Evolutionary conservation across 92 coral and sea anemone species (phyloP).

Genomic region (Micromussa lordhowensis): DNA sequence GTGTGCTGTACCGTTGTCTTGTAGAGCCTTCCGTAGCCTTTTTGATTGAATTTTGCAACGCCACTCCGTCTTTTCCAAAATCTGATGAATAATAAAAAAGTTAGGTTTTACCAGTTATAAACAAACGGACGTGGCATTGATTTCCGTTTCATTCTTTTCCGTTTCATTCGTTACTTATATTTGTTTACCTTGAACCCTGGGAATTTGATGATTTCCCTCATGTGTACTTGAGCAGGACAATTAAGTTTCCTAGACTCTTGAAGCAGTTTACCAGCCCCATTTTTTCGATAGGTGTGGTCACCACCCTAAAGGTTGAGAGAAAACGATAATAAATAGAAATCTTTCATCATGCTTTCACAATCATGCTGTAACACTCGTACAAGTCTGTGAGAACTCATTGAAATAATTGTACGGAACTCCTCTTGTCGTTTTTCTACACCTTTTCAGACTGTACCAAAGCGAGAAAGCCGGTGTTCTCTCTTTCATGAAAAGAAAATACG

Average conservation of each 20-base stretch:
- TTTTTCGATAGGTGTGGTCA: neutral
- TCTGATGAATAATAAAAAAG: neutral
- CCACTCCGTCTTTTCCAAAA: conserved; percentile 28
- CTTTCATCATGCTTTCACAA: too few species aligned
- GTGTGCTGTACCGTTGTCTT: conserved; percentile 30
- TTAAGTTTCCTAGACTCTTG: conserved; percentile 32
- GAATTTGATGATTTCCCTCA: conserved; percentile 35
- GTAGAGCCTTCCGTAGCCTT: conserved; percentile 25
- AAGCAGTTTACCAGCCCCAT: conserved; percentile 19
- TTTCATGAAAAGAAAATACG: too few species aligned
- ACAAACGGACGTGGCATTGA: neutral
- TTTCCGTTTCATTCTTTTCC: neutral
- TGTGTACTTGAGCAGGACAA: conserved; percentile 13
- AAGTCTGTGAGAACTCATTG: too few species aligned
- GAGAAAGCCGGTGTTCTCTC: neutral
- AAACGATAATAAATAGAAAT: too few species aligned
- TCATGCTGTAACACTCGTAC: too few species aligned
- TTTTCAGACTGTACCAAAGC: neutral
- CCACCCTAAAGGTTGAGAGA: neutral
- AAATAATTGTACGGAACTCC: too few species aligned
- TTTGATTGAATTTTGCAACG: too few species aligned
- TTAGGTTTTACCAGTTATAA: too few species aligned
- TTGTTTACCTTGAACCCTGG: conserved; percentile 40
- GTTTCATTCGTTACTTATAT: neutral
- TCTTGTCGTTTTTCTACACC: too few species aligned